phyloP scores from a whole-genome alignment of 1,140 invertebrate genomes.

The Zeugodacus cucurbitae region DNA sequence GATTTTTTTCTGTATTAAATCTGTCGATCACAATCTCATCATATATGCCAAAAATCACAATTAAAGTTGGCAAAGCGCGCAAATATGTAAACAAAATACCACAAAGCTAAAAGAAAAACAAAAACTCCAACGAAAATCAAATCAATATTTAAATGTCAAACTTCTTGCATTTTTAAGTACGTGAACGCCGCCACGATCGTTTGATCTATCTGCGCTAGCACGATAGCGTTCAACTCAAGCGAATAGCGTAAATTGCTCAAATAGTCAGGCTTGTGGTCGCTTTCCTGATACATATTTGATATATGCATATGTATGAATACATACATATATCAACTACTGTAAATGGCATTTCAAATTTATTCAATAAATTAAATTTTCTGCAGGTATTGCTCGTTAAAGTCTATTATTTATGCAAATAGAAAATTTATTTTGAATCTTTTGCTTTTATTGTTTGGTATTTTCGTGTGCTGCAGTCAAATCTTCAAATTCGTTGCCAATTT shows the following conservation, averaged over 20 bases:
- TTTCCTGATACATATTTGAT: neutral
- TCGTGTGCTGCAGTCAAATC: too few species aligned
- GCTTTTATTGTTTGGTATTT: neutral
- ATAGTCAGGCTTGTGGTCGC: neutral
- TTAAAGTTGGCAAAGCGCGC: too few species aligned
- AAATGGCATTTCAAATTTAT: neutral
- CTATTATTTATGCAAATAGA: neutral
- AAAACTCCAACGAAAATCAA: neutral
- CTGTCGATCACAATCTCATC: too few species aligned
- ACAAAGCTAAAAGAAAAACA: neutral
- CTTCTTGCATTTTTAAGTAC: conserved; percentile 32
- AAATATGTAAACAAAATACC: too few species aligned
- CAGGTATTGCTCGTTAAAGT: neutral
- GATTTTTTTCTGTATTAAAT: too few species aligned
- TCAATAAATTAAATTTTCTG: conserved; percentile 17
- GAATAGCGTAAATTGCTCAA: neutral
- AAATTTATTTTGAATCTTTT: neutral
- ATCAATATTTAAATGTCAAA: conserved; percentile 33
- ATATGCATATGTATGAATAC: neutral
- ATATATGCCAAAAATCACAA: too few species aligned
- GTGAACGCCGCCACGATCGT: neutral
- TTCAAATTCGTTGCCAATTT: neutral
- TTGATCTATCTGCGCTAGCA: conserved; percentile 14
- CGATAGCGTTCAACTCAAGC: neutral
- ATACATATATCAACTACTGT: neutral